Evolutionary conservation across 2,113 vertebrate species (phyloP).

Genomic region (Myiopsitta monachus): DNA sequence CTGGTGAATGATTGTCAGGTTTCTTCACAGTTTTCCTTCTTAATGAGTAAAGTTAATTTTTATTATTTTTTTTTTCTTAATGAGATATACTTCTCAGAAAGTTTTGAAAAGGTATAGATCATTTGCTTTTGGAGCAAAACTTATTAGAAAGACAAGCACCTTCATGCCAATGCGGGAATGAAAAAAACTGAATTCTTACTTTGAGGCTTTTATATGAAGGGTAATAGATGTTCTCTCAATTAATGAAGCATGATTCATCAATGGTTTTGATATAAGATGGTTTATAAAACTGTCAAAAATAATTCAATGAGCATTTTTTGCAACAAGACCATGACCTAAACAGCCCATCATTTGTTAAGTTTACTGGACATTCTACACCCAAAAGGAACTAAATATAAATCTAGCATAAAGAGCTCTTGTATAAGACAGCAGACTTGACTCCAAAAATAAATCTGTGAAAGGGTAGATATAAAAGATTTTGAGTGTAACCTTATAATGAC

Average conservation of each 20-base stretch:
- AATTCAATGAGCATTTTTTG: constrained; percentile 26
- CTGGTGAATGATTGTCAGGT: not conserved
- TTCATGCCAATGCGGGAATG: not conserved
- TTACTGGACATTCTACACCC: not conserved
- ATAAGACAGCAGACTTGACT: not conserved
- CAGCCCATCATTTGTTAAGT: not conserved
- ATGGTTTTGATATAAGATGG: not conserved
- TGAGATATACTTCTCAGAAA: not conserved
- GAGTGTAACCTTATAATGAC: not conserved
- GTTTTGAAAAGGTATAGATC: not conserved
- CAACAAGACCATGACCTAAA: constrained; percentile 1
- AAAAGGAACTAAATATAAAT: constrained; percentile 29
- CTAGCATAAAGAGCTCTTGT: not conserved
- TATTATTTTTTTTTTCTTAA: not conserved
- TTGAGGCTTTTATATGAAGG: not conserved
- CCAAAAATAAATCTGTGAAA: constrained; percentile 8
- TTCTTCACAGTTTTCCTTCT: not conserved
- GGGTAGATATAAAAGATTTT: not conserved
- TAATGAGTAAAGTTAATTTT: not conserved
- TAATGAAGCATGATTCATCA: not conserved
- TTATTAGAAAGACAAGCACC: not conserved
- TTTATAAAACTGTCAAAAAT: constrained; percentile 39
- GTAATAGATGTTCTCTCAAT: constrained; percentile 4
- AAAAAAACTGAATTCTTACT: not conserved
- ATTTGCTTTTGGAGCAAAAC: not conserved